These are phyloP conservation scores for Chironex yamaguchii DNA, from an alignment of 30 jellyfish, hydroid and myxozoan genomes.

Conservation along the genomic window DNA sequence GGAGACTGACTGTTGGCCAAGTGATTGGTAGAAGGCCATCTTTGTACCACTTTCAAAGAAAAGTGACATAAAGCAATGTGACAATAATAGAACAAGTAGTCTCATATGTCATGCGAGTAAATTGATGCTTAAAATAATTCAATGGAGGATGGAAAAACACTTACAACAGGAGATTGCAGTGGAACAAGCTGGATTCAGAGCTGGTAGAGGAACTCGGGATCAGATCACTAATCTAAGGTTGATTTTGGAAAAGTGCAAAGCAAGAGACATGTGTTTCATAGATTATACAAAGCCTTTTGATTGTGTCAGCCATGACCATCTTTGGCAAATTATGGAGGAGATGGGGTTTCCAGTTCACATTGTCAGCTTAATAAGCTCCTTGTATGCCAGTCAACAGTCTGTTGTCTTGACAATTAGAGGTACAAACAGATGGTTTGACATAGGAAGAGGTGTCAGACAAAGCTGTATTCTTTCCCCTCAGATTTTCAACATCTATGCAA, in stretches of 20 bases:
- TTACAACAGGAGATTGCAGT: background rate
- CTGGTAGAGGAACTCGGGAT: constrained; percentile 28
- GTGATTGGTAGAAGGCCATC: constrained; percentile 31
- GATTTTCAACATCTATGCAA: constrained; percentile 24
- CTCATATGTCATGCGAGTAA: constrained; percentile 36
- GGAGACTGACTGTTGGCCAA: no score
- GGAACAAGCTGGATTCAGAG: constrained; percentile 55
- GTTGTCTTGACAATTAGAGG: constrained; percentile 20
- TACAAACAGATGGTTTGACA: constrained; percentile 1
- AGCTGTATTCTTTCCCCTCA: constrained; percentile 33
- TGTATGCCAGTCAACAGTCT: constrained; percentile 42
- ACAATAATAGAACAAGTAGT: constrained; percentile 13
- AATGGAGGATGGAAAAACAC: background rate
- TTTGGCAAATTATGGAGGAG: constrained; percentile 11
- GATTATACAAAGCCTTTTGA: constrained; percentile 50
- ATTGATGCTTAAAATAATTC: constrained; percentile 30
- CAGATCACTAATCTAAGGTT: constrained; percentile 31
- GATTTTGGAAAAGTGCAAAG: constrained; percentile 32
- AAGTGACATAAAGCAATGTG: constrained; percentile 10
- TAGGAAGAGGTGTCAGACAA: constrained; percentile 28
- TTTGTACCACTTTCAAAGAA: constrained; percentile 29
- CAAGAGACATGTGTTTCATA: background rate
- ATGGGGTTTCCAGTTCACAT: constrained; percentile 48
- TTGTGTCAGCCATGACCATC: constrained; percentile 28
- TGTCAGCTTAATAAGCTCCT: background rate